Percentiles rank a stretch among this genome's conserved stretches.
Conservation (phyloP, 2,797 vertebrate genomes). For the Poecilia velifera region DNA sequence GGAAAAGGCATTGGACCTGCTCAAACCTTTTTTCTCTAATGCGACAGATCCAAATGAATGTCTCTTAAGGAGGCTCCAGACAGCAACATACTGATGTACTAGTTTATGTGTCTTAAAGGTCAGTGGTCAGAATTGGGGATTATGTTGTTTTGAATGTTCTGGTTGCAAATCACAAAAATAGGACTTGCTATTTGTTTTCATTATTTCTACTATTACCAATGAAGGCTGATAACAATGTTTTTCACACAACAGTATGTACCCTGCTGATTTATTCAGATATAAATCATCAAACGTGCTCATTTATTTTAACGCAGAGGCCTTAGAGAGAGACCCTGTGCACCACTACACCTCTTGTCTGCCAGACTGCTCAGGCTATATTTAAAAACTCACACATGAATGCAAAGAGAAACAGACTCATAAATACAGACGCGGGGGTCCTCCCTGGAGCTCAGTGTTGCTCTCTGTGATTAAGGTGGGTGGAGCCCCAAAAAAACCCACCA, state of each 20-base stretch:
- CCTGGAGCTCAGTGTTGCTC: slow-evolving; percentile 38
- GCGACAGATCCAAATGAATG: not conserved
- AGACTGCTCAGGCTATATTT: slow-evolving; percentile 32
- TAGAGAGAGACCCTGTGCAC: slow-evolving; percentile 23
- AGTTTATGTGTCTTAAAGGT: not conserved
- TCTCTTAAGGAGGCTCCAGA: not conserved
- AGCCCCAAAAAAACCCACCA: slow-evolving; percentile 35
- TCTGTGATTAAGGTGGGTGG: slow-evolving; percentile 67
- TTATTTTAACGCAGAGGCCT: slow-evolving; percentile 43
- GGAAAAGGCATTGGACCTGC: not conserved
- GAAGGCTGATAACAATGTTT: not conserved
- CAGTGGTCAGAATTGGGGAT: not conserved
- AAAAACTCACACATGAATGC: slow-evolving; percentile 30
- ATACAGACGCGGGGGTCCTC: slow-evolving; percentile 37
- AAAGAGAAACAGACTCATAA: slow-evolving; percentile 26
- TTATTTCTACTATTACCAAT: not conserved
- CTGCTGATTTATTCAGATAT: not conserved
- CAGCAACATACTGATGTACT: not conserved
- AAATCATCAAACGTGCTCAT: no score
- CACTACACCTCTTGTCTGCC: slow-evolving; percentile 24
- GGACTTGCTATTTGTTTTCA: not conserved
- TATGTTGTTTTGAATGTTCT: not conserved
- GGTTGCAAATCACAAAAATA: not conserved
- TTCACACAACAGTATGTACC: not conserved
- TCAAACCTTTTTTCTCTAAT: not conserved